Percentiles rank a stretch among this genome's conserved stretches.
phyloP scores from a whole-genome alignment of 2,113 vertebrate species.

The Axis porcinus region DNA sequence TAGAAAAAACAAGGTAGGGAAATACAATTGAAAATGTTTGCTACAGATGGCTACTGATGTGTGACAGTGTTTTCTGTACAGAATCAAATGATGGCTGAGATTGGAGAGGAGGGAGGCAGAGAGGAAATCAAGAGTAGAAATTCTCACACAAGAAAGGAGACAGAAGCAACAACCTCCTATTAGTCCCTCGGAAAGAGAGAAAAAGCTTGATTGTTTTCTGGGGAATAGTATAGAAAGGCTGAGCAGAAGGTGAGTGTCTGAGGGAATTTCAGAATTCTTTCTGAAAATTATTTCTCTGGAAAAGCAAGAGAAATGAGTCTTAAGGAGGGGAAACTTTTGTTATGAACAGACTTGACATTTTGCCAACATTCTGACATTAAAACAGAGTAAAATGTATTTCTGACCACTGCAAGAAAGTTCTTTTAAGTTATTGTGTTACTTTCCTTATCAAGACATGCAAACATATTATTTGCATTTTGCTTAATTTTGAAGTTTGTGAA shows the following conservation, averaged over 20 bases:
- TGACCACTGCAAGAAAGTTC: neutral
- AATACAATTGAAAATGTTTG: neutral
- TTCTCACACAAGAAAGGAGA: neutral
- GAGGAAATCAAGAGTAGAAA: neutral
- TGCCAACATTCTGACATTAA: neutral
- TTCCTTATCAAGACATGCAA: neutral
- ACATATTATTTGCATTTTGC: neutral
- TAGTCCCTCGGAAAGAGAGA: neutral
- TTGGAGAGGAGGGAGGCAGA: neutral
- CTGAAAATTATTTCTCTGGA: neutral
- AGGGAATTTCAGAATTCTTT: neutral
- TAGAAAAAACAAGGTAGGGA: neutral
- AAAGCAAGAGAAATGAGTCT: neutral
- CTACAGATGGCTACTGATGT: neutral
- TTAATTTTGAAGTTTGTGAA: neutral
- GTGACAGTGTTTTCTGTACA: neutral
- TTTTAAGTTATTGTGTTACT: neutral
- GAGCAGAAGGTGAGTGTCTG: neutral
- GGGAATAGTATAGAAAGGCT: neutral
- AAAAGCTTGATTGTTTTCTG: neutral
- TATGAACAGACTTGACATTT: neutral
- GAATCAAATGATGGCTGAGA: constrained; percentile 5
- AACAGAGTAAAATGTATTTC: neutral
- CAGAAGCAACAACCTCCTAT: neutral
- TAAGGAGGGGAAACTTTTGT: neutral